Base-by-base conservation (phyloP, 1,140 invertebrate genomes). In the Drosophila obscura region DNA sequence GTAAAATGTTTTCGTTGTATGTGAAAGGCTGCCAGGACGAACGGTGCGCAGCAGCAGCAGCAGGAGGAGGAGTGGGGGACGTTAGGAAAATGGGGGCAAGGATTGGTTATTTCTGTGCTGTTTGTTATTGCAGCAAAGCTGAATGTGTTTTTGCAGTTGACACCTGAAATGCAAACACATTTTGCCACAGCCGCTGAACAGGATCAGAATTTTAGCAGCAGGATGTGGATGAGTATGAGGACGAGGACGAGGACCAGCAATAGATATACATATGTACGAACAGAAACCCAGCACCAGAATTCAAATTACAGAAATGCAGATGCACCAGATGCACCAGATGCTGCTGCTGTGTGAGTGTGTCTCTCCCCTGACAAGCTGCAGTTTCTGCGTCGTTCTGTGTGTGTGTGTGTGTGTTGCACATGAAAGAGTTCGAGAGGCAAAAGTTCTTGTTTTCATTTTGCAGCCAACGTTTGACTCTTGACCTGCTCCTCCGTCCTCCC, bases 111-210 rank as follows among this genome's bases (percentile, higher is more conserved):
- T 39, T 69, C 75, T 81, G 63, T 66, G 66, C 63, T 73, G 62
- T 76, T 82, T 82, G 79, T 82, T 82, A 83, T 78, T 78, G 79
- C 69, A 82, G 75, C 80, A 82, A 82, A 82, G 80, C 80, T 82
- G 80, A 57, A 82, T 82, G 80, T 82, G 80, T 82, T 82, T 82
- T 82, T 82, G 80, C 80, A 78, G 80, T 82, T 82, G 80, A 82
- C 80, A 82, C 80, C 80, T 82, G 80, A 82, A 82, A 83, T 78
- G 80, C 80, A 82, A 82, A 82, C 80, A 82, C 80, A 82, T 74
- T 78, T 28, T 82, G 79, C 79, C 80, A 82, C 80, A 81, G 77
- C 66, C 58, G 72, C 79, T 66, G 79, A 76, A 80, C 77, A 75
- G 72, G 77, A 80, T 76, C 67, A 71, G 64, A 35, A 49, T 26